phyloP scores from a whole-genome alignment of 23 tunicate species.

The Trididemnum nubilum region DNA sequence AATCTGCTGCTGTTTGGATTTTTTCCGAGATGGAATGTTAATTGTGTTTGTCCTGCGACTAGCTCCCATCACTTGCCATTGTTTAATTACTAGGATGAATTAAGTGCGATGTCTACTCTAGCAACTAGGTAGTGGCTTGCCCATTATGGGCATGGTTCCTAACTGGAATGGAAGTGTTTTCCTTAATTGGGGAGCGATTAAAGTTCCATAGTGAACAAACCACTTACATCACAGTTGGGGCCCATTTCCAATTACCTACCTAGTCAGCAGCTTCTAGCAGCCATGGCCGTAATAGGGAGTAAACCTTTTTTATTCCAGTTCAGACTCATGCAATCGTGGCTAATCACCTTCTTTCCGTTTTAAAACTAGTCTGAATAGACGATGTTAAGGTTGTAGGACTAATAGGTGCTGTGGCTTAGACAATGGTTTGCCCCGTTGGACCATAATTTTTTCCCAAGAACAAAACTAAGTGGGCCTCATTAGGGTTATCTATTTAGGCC shows the following conservation, averaged over 20 bases:
- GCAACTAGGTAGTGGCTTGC: too few relatives aligned
- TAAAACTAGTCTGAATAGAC: background rate
- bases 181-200: too few relatives aligned
- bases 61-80: too few relatives aligned
- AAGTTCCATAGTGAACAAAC: background rate
- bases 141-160: too few relatives aligned
- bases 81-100: too few relatives aligned
- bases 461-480: background rate
- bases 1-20: too few relatives aligned
- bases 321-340: background rate
- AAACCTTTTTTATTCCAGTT: background rate
- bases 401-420: background rate
- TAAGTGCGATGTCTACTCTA: too few relatives aligned
- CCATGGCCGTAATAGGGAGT: background rate
- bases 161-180: too few relatives aligned
- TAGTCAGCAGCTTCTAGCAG: background rate
- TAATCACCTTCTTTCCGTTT: background rate
- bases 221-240: background rate
- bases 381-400: too few relatives aligned
- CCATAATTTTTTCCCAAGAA: background rate
- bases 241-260: background rate
- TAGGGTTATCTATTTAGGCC: background rate
- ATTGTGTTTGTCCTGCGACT: too few relatives aligned
- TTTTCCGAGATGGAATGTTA: too few relatives aligned
- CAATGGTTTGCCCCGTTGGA: background rate